Evolutionary conservation across 1,140 invertebrate species (phyloP), one percentile per base, ranked within the genome.

Genomic region (Neotoxoptera formosana): DNA sequence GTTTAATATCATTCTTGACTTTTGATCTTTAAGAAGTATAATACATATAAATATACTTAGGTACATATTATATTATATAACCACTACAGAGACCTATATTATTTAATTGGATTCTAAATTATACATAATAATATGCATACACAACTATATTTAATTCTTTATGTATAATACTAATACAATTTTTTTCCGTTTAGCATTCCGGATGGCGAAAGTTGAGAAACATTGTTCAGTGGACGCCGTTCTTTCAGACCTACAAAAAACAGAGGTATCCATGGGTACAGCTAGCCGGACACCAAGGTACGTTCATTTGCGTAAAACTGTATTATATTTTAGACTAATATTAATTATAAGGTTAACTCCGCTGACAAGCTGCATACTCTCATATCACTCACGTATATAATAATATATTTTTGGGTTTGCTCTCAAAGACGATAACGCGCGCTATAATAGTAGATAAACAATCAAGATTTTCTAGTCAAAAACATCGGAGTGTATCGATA

Each of bases 231-330:
- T 99, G 98, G 98, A 98, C 98, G 53, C 98, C 98, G 45, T 99
- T 99, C 96, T 98, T 99, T 95, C 98, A 99, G 95, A 99, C 98
- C 0, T 99, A 99, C 96, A 99, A 99, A 95, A 98, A 99, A 95
- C 97, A 98, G 95, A 96, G 97, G 94, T 99, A 99, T 96, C 98
- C 98, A 90, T 99, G 98, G 98, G 98, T 99, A 53, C 98, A 99
- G 95, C 96, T 99, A 51, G 98, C 98, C 51, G 98, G 98, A 11
- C 98, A 99, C 95, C 98, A 98, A 95, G 98, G 98, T 94, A 96
- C 1, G 41, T 67, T 90, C 34, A 47, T 30, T 41, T 76, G n/a
- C 1, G 14, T 17, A 21, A 47, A 87, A 87, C 23, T 1, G 2
- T 88, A 48, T 8, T 48, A 23, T 84, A 76, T 76, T 76, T n/a